Base-by-base conservation (phyloP, 2,888 invertebrate genomes). In the Trisateles emortualis region DNA sequence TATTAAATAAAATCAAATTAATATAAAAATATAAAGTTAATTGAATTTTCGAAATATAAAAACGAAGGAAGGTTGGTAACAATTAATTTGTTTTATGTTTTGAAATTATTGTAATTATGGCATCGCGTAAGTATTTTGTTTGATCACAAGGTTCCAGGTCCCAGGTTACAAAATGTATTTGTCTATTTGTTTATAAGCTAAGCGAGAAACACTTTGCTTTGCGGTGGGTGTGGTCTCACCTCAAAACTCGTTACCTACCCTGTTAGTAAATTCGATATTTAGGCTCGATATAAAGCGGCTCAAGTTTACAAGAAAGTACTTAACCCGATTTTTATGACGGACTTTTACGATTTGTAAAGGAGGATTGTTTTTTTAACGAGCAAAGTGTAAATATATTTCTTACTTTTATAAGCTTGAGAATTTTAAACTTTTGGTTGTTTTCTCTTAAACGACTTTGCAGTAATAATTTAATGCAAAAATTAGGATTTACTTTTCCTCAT, bases 221-320 rank as follows among this genome's bases (percentile, higher is more conserved):
- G 46, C 14, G 39, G 40, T 45, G 38, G 39, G 40, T 45, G 38
- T 33, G 62, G 52, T 39, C 46, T 49, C 36, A 35, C 39, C 52
- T 53, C 66, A 61, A 68, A 53, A 49, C 64, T 57, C 56, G 52
- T 66, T 65, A 46, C 32, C 53, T 64, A 47, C 32, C 57, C 64
- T 53, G 64, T 59, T 67, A 57, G 54, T 56, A 62, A 69, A 72
- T 65, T 60, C 59, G 61, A 61, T 70, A 69, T 62, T 51, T 33
- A 51, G 44, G 38, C 56, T 46, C 63, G 47, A 68, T 70, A 68
- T 55, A 26, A 38, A 64, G 53, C 38, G 53, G 48, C 19, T 50
- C 29, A 9, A 52, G 38, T 59, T 62, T 57, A 54, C 36, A 68
- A 55, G 44, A 40, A 39, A 44, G 48, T 39, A 35, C 48, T 58